phyloP scores from a whole-genome alignment of 2,113 vertebrate genomes.

The Hystrix cristata region DNA sequence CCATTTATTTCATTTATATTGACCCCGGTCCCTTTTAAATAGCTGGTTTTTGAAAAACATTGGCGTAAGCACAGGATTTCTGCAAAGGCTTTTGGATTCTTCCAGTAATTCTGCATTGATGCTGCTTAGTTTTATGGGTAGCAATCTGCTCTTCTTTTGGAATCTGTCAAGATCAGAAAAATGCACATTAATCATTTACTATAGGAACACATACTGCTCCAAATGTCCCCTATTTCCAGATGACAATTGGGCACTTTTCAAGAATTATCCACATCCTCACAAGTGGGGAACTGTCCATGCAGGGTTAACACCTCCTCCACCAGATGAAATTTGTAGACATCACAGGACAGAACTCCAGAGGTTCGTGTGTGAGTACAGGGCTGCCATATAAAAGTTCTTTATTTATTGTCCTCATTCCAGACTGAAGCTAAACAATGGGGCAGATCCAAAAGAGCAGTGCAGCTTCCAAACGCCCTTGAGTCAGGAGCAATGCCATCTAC shows the following conservation, averaged over 20 bases:
- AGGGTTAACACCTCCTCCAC: neutral
- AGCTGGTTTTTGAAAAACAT: conserved; percentile 85
- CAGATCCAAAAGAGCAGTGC: neutral
- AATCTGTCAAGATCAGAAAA: conserved; percentile 80
- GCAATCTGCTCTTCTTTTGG: conserved; percentile 79
- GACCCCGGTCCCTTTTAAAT: conserved; percentile 87
- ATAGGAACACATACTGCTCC: conserved; percentile 58
- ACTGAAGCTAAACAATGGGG: neutral
- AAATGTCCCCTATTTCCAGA: conserved; percentile 68
- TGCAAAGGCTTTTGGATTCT: conserved; percentile 83
- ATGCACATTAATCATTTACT: conserved; percentile 82
- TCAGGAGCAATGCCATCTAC: neutral
- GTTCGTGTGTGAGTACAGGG: neutral
- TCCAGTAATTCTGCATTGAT: conserved; percentile 86
- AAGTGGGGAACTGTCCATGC: conserved; percentile 9
- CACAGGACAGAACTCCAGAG: neutral
- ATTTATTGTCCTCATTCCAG: neutral
- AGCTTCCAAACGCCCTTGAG: neutral
- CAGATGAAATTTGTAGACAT: neutral
- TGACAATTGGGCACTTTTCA: conserved; percentile 67
- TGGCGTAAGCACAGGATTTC: conserved; percentile 83
- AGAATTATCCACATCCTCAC: conserved; percentile 32
- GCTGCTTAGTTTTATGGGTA: conserved; percentile 79
- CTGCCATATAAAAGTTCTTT: neutral
- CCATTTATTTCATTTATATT: conserved; percentile 90